Percentiles rank a stretch among this genome's conserved stretches.
Evolutionary conservation across 2,797 vertebrate genomes (phyloP).

Genomic region (Eulemur coronatus): DNA sequence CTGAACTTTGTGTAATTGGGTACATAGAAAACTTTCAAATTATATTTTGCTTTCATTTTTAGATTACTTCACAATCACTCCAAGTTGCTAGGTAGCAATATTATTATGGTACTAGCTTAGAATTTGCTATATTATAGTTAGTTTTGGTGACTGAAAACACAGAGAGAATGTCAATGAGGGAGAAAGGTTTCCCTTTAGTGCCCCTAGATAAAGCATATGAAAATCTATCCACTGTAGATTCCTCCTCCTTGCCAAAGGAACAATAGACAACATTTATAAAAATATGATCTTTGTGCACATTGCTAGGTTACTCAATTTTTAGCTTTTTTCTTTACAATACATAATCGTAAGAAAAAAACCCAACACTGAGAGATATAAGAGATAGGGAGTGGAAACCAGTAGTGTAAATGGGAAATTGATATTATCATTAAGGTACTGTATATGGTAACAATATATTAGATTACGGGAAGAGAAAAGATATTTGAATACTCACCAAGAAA

Average conservation of each 20-base stretch:
- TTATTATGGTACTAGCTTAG: neutral
- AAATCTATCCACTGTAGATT: neutral
- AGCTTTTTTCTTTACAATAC: slow-evolving; percentile 32
- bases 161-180: neutral
- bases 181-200: neutral
- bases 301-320: slow-evolving; percentile 53
- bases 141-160: neutral
- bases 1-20: neutral
- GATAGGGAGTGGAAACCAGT: neutral
- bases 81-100: neutral
- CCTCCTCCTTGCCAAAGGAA: neutral
- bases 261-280: neutral
- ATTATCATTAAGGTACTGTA: neutral
- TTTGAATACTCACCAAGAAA: slow-evolving; percentile 52
- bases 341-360: neutral
- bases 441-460: neutral
- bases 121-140: neutral
- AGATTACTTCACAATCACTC: neutral
- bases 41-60: slow-evolving; percentile 39
- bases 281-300: neutral
- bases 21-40: neutral
- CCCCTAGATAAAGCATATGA: neutral
- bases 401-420: slow-evolving; percentile 21
- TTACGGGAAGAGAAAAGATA: slow-evolving; percentile 36
- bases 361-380: neutral